Base-by-base conservation (phyloP, 2,113 vertebrate species). In the Emydocephalus ijimae region DNA sequence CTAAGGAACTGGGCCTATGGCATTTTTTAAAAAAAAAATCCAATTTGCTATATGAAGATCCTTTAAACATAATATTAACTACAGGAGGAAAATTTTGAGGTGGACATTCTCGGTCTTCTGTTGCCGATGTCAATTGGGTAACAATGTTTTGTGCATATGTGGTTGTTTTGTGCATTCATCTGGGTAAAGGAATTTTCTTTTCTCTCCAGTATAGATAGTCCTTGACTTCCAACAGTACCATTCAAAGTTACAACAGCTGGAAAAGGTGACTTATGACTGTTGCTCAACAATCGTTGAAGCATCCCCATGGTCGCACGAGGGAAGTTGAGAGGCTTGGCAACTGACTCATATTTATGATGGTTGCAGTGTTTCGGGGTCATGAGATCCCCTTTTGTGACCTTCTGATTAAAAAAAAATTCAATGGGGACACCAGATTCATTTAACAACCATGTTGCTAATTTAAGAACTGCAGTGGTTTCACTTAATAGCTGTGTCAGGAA, bases 71-170 rank as follows among this genome's bases (percentile, higher is more conserved):
- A 96, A 94, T 96, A 94, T 95, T 96, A 95, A 50, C 94, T 93
- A 89, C 89, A 93, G 90, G 95, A 90, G 45, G 48, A 39, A 88
- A 45, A 39, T 92, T 94, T 24, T 94, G 88, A 85, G 88, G 93
- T 95, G 95, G 89, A 96, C 92, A 96, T 96, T 97, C 96, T 43
- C 48, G 93, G 94, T 95, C 93, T 94, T 96, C 95, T 95, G 96
- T 89, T 12, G 57, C 52, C 96, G 64, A 94, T 95, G 50, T 87
- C 96, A 94, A 96, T 96, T 97, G 96, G 96, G 95, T 1, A 93
- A 91, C 94, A 29, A 95, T 93, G 88, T 21, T 96, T 88, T 95
- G 95, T 95, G 69, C 96, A 91, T 45, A 95, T 96, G 95, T 94
- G 96, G 93, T 96, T 96, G 96, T 56, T 64, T 93, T 45, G 39